phyloP scores from a whole-genome alignment of 2,888 invertebrate genomes.

The Sminthurinus aureus region DNA sequence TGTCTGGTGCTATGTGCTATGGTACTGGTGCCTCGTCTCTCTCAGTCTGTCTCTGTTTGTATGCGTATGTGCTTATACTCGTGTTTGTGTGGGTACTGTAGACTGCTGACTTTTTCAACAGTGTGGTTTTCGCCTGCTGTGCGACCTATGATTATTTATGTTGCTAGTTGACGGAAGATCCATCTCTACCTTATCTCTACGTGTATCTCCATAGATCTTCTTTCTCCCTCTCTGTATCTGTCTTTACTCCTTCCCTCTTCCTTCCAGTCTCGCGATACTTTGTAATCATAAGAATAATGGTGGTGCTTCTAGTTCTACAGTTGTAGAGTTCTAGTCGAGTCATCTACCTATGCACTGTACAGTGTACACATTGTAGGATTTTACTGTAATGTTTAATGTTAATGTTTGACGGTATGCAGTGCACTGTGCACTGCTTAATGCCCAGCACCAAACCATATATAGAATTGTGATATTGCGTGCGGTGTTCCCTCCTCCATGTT shows the following conservation, averaged over 20 bases:
- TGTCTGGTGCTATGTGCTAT: background rate
- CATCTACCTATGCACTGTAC: too few relatives aligned
- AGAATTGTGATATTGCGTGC: too few relatives aligned
- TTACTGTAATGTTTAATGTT: too few relatives aligned
- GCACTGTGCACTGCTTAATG: too few relatives aligned
- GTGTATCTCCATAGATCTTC: conserved; percentile 10
- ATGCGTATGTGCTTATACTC: background rate
- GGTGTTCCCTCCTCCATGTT: too few relatives aligned
- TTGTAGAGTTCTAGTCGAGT: too few relatives aligned
- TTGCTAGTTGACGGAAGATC: conserved; percentile 33
- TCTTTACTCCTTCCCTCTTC: background rate
- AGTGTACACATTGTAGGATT: too few relatives aligned
- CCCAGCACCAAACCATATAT: too few relatives aligned
- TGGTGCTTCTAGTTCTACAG: too few relatives aligned
- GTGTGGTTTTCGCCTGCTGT: conserved; percentile 40
- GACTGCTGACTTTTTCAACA: conserved; percentile 27
- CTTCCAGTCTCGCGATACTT: background rate
- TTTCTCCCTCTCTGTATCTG: background rate
- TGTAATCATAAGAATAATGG: background rate
- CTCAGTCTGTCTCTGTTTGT: too few relatives aligned
- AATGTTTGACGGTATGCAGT: too few relatives aligned
- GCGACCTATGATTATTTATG: conserved; percentile 42
- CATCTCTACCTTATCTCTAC: conserved; percentile 30
- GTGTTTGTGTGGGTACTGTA: conserved; percentile 4
- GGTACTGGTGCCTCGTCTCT: too few relatives aligned